A percentile compares a stretch with the other conserved stretches of the same genome.
phyloP scores from a whole-genome alignment of 2,113 vertebrate species.

The Phoxinus phoxinus region DNA sequence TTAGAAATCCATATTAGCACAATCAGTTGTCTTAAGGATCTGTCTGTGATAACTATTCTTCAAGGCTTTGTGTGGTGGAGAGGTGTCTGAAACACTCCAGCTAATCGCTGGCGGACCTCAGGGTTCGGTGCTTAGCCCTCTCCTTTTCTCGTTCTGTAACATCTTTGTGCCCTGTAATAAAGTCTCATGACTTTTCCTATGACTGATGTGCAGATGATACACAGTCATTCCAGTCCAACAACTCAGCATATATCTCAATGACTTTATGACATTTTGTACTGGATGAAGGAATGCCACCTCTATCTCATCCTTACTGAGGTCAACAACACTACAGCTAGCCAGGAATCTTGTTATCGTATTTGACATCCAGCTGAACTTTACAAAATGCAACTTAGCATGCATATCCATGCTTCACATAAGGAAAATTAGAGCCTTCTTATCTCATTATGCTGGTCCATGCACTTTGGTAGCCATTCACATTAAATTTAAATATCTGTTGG shows the following conservation, averaged over 20 bases:
- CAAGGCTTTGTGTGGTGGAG: not conserved
- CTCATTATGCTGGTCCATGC: not conserved
- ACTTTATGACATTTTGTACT: slow-evolving; percentile 14
- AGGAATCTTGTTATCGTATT: slow-evolving; percentile 1
- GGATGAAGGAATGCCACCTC: not conserved
- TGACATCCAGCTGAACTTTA: slow-evolving; percentile 18
- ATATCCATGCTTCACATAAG: not conserved
- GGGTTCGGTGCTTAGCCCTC: not conserved
- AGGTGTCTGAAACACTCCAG: not conserved
- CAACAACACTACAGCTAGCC: slow-evolving; percentile 11
- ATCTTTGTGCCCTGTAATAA: not conserved
- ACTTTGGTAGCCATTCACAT: not conserved
- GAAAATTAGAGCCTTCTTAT: not conserved
- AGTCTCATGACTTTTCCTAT: not conserved
- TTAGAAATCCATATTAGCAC: not conserved
- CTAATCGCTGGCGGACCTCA: not conserved
- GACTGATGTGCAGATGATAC: not conserved
- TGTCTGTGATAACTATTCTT: not conserved
- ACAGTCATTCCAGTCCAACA: not conserved
- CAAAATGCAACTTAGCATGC: not conserved
- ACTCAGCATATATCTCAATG: not conserved
- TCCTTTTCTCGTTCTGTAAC: not conserved
- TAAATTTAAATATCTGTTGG: too few relatives aligned
- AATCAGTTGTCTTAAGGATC: not conserved
- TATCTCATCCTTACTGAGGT: not conserved